Evolutionary conservation across 2,113 vertebrate species (phyloP), one percentile per base, ranked within the genome.

Genomic region (Solea senegalensis): DNA sequence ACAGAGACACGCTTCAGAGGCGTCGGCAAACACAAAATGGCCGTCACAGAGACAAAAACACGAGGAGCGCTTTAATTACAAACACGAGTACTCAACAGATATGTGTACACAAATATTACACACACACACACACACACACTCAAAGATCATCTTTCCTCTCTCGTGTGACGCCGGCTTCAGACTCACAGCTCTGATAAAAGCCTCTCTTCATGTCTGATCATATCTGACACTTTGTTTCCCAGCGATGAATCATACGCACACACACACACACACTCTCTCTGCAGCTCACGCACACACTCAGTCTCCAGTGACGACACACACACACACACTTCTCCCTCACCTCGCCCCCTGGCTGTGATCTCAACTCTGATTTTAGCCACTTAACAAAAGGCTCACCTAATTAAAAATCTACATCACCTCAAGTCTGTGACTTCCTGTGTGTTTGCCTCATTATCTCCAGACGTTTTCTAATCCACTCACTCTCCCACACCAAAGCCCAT

Each of bases 191-290:
- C 60, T 76, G 69, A 77, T 86, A 80, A 82, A 83, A 85, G 73
- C 65, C n/a, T 85, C 63, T 75, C 69, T 73, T 80, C 78, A 78
- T 67, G 79, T 89, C 74, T 69, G 78, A 86, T 87, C 67, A 59
- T 67, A 83, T 89, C 81, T 59, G 60, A 27, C 1, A 43, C 69
- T 78, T 82, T 82, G 69, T 84, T 82, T 77, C 52, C 54, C 61
- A 64, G 44, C 55, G 41, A 80, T 82, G 81, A 87, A 82, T 76
- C 82, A 87, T 72, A 14, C 61, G n/a, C n/a, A 69, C 68, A 57
- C 26, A 5, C 63, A 40, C 21, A 69, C 68, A 57, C 26, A 5
- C 63, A 40, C 34, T 3, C 5, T 34, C 34, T 34, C 34, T 34
- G 3, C 34, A 34, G 34, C 34, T 34, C 64, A 10, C 62, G 51